Evolutionary conservation across 2,113 vertebrate genomes (phyloP).

Genomic region (Nestor notabilis): DNA sequence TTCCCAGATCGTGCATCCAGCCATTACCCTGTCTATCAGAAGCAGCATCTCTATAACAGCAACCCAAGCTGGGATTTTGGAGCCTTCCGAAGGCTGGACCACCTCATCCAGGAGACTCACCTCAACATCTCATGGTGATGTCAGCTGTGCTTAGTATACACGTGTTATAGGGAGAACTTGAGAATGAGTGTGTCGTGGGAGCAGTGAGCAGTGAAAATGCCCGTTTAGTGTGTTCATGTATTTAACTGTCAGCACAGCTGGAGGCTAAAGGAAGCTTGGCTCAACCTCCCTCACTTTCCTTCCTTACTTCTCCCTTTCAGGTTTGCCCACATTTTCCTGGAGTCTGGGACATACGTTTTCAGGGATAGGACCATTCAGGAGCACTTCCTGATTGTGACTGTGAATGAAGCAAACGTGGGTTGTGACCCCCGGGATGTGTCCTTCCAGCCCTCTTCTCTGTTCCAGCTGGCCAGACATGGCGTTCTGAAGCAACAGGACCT

Average conservation of each 20-base stretch:
- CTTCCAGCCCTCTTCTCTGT: slow-evolving; percentile 87
- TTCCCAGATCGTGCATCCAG: slow-evolving; percentile 81
- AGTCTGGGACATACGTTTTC: slow-evolving; percentile 87
- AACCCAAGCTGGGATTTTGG: slow-evolving; percentile 92
- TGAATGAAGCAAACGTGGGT: slow-evolving; percentile 75
- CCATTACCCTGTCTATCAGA: slow-evolving; percentile 91
- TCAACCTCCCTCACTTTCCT: not conserved
- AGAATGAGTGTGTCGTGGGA: not conserved
- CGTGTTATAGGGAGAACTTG: not conserved
- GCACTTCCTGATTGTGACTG: slow-evolving; percentile 81
- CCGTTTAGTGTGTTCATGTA: not conserved
- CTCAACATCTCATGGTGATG: slow-evolving; percentile 85
- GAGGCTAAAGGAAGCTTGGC: not conserved
- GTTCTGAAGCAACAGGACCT: slow-evolving; percentile 75
- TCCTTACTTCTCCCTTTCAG: slow-evolving; percentile 45
- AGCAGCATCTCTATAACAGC: slow-evolving; percentile 90
- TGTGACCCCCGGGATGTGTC: slow-evolving; percentile 71
- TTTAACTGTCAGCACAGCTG: not conserved
- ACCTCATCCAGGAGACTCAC: slow-evolving; percentile 84
- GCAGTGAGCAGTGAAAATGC: fast-evolving
- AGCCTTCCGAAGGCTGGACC: slow-evolving; percentile 83
- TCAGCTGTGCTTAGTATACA: not conserved
- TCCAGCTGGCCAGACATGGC: slow-evolving; percentile 81
- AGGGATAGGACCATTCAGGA: slow-evolving; percentile 79
- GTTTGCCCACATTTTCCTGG: slow-evolving; percentile 90